phyloP scores from a whole-genome alignment of 2,797 vertebrate genomes.

The Sardinella longiceps region DNA sequence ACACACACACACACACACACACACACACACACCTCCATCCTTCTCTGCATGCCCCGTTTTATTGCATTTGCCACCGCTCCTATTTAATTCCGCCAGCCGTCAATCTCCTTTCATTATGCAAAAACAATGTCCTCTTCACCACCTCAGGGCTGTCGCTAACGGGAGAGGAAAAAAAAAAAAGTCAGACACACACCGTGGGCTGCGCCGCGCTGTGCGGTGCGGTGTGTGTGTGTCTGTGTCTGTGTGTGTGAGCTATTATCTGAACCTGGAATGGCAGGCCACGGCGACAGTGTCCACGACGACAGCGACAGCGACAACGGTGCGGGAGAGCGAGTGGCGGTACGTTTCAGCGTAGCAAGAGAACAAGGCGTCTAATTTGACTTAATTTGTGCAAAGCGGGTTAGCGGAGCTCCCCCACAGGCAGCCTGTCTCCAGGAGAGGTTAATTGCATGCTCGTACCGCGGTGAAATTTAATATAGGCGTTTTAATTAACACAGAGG shows the following conservation, averaged over 20 bases:
- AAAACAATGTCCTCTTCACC: conserved; percentile 16
- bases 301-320: background rate
- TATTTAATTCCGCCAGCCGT: background rate
- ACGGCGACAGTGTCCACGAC: background rate
- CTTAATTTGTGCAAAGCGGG: background rate
- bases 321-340: no score
- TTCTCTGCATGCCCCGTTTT: background rate
- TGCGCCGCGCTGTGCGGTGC: background rate
- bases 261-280: background rate
- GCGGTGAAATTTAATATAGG: conserved; percentile 61
- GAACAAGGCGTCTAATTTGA: conserved; percentile 15
- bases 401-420: conserved; percentile 3
- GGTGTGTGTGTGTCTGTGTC: background rate
- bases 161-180: background rate
- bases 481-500: conserved; percentile 66
- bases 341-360: background rate
- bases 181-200: background rate
- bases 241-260: background rate
- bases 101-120: background rate
- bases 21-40: background rate
- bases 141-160: background rate
- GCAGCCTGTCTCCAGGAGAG: conserved; percentile 31
- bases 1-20: background rate
- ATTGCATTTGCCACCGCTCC: background rate
- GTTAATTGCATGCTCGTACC: conserved; percentile 37